Base-by-base conservation (phyloP, 1,140 invertebrate species). In the Oryctes rhinoceros region DNA sequence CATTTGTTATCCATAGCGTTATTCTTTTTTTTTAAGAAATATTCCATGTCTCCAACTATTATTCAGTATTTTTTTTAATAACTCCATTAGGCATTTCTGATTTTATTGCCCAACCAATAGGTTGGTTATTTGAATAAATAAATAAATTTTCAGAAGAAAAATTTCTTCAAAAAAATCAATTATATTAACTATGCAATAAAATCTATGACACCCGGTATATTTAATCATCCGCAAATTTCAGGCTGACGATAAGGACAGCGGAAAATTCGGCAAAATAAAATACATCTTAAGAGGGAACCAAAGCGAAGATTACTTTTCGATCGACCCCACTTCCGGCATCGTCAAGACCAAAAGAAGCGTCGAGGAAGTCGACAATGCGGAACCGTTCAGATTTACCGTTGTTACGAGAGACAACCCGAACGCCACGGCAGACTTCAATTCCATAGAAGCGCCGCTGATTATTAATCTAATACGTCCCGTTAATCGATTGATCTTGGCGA, bases 221-320 rank as follows among this genome's bases (percentile, higher is more conserved):
- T 2, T 1, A 30, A 30, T 30, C 24, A 30, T 30, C 24, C 2
- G 2, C 24, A 75, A 80, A 49, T 48, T 85, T 81, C 84, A 94
- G 88, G 95, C 96, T 3, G 91, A 92, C 81, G 96, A 97, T 86
- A 91, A 91, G 79, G 96, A 97, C 82, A 95, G 94, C 80, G 95
- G 94, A 5, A 91, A 92, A 80, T 95, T 91, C 85, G 95, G 95
- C 0, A 92, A 92, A 84, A 88, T 97, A 1, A 90, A 92, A 76
- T 97, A 95, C 84, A 91, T 90, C 30, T 90, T 95, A 81, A 91
- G 91, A 83, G 90, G 90, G 0, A 90, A 90, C 80, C 87, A 87
- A n/a, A 91, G 90, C 1, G 90, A 91, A 4, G 91, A 92, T 78
- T 95, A 93, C 84, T 96, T 97, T 81, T 96, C 81, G 9, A 91